A percentile compares a stretch with the other conserved stretches of the same genome.
phyloP scores from a whole-genome alignment of 2,888 invertebrate genomes.

The Nasonia oneida region DNA sequence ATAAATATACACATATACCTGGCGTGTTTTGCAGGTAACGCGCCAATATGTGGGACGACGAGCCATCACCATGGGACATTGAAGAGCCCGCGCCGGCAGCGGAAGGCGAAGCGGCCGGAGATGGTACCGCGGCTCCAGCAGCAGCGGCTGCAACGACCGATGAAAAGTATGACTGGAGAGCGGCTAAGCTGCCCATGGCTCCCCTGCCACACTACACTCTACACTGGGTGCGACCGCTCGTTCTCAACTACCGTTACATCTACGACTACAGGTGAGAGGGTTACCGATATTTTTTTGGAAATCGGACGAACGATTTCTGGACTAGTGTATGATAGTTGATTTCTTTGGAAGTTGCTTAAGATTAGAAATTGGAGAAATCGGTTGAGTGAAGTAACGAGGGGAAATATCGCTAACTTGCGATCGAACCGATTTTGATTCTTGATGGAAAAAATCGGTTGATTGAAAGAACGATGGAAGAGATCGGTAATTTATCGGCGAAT shows the following conservation, averaged over 20 bases:
- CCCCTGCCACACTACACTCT: conserved; percentile 86
- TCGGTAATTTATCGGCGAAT: no score
- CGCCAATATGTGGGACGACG: conserved; percentile 72
- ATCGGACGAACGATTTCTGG: no score
- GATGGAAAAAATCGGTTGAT: no score
- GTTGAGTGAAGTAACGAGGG: no score
- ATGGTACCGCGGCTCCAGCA: conserved; percentile 79
- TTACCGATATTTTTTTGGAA: no score
- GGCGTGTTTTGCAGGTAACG: conserved; percentile 30
- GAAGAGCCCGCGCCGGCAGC: conserved; percentile 56
- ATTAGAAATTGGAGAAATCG: no score
- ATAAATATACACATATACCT: no score
- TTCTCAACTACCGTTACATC: conserved; percentile 90
- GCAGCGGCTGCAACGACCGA: conserved; percentile 78
- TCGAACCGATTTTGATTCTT: no score
- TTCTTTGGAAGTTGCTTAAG: no score
- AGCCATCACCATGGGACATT: conserved; percentile 73
- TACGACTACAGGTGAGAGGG: conserved; percentile 85
- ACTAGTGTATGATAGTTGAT: no score
- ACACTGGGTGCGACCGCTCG: conserved; percentile 93
- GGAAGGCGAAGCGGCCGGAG: conserved; percentile 75
- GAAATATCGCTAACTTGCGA: no score
- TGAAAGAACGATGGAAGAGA: no score
- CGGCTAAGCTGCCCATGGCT: conserved; percentile 77
- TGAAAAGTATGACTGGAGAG: conserved; percentile 72